Evolutionary conservation across 2,888 invertebrate genomes (phyloP), one percentile per base, ranked within the genome.

Genomic region (Microdon myrmicae): DNA sequence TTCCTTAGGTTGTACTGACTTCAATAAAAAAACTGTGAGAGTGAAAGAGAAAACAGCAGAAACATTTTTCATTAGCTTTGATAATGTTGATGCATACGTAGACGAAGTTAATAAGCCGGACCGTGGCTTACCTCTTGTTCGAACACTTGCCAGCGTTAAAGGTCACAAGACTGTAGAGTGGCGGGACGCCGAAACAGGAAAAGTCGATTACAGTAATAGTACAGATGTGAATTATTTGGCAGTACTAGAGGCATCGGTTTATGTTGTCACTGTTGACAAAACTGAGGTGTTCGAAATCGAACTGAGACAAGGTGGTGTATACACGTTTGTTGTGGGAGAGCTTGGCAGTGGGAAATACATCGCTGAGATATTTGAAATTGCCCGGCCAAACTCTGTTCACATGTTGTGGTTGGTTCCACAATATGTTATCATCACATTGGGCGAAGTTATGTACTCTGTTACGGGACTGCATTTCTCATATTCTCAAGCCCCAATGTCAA

Each of bases 391-490:
- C 70, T 77, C 81, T 0, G 71, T 87, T 20, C 83, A 82, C 53
- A 85, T 88, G 71, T 69, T 85, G 1, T 86, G 84, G 84, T 82
- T 87, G 68, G 74, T 88, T n/a, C 88, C 88, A 1, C 89, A 90
- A 73, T 88, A 87, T 71, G 75, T 88, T 14, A 74, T 88, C 2
- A 85, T 90, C 71, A 87, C 89, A 0, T 73, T 84, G 4, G 89
- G 85, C 6, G 79, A 80, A 68, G 79, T 89, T 1, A 83, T 90
- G 81, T 86, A 88, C 72, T 86, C 87, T 1, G 84, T 90, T 13
- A 88, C 89, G 12, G 89, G 89, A 0, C 77, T 89, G 8, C 84
- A 87, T 68, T 90, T 90, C 75, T 86, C 88, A 2, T 90, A 87
- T 72, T 83, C 87, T 0, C 85, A 85, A 83, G 86, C 89, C 4